Conservation (phyloP, 2,888 invertebrate genomes). For the Cerastis rubricosa region DNA sequence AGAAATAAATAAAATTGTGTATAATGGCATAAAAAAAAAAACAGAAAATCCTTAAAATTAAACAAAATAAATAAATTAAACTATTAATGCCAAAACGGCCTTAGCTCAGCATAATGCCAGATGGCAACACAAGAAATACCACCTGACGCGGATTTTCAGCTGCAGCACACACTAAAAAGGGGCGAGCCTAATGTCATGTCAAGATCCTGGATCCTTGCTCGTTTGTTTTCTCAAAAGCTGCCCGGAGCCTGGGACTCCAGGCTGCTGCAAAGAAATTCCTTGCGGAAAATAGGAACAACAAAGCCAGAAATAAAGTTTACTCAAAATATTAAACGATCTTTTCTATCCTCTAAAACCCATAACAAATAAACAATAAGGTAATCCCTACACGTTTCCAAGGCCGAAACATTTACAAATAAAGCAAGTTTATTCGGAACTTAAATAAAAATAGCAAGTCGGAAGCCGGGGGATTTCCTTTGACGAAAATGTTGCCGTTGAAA, state of each 20-base stretch:
- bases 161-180: no score
- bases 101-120: no score
- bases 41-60: no score
- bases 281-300: background rate
- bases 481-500: slow-evolving; percentile 48
- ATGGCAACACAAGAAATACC: no score
- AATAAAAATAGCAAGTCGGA: slow-evolving; percentile 59
- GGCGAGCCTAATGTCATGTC: background rate
- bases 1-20: no score
- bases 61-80: no score
- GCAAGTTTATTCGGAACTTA: slow-evolving; percentile 55
- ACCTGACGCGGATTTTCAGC: no score
- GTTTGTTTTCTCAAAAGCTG: background rate
- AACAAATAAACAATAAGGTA: slow-evolving; percentile 15
- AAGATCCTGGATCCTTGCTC: background rate
- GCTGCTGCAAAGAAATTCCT: background rate
- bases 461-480: slow-evolving; percentile 63
- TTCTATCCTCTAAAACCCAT: background rate
- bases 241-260: background rate
- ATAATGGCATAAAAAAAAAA: no score
- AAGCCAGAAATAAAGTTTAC: background rate
- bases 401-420: slow-evolving; percentile 40
- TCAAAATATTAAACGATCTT: background rate
- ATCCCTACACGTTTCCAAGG: slow-evolving; percentile 16
- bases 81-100: no score